Conservation (phyloP, 2,888 invertebrate species). For the Hirudinaria manillensis region DNA sequence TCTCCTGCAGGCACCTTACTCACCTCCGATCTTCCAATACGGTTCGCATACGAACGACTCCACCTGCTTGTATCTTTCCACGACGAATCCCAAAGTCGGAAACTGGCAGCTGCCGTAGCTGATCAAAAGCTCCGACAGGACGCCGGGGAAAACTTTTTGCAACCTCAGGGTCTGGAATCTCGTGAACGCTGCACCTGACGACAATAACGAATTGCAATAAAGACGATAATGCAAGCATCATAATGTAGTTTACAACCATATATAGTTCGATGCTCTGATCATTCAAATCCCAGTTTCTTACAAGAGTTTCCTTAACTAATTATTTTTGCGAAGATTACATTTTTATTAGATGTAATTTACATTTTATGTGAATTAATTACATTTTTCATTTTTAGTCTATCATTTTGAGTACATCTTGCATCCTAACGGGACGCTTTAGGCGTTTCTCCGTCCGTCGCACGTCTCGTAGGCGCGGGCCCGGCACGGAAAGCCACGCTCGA, state of each 20-base stretch:
- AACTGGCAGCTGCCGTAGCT: conserved; percentile 99
- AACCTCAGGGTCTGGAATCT: conserved; percentile 88
- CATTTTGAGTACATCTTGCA: too few relatives aligned
- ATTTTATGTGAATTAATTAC: too few relatives aligned
- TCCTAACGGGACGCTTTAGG: too few relatives aligned
- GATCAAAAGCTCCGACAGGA: conserved; percentile 68
- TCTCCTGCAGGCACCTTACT: neutral
- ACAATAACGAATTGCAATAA: neutral
- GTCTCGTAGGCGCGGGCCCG: too few relatives aligned
- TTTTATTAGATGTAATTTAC: too few relatives aligned
- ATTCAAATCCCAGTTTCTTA: neutral
- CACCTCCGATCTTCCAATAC: conserved; percentile 80
- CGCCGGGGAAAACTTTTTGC: conserved; percentile 60
- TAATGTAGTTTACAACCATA: neutral
- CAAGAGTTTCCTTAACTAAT: too few relatives aligned
- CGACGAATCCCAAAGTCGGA: conserved; percentile 99
- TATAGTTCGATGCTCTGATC: too few relatives aligned
- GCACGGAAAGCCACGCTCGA: too few relatives aligned
- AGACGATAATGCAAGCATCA: neutral
- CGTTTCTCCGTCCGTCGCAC: too few relatives aligned
- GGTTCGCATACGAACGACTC: conserved; percentile 82
- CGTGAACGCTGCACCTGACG: conserved; percentile 87
- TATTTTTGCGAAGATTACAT: too few relatives aligned
- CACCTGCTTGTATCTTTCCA: conserved; percentile 83
- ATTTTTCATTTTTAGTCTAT: too few relatives aligned